These are phyloP conservation scores for Diceros bicornis DNA, from an alignment of 2,797 vertebrate genomes.

Conservation along the genomic window DNA sequence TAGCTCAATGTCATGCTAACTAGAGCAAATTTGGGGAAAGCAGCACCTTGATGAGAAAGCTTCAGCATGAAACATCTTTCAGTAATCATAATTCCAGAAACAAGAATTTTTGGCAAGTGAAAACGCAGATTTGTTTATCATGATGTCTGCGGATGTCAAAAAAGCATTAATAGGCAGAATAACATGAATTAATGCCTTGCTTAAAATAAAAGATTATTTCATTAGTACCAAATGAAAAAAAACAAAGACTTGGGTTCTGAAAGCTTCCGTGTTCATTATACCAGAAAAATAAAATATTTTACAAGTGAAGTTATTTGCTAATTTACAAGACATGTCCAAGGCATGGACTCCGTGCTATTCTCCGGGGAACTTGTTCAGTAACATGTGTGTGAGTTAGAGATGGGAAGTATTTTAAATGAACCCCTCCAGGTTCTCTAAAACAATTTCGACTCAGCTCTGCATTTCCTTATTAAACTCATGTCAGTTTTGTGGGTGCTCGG, in stretches of 20 bases:
- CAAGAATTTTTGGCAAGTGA: neutral
- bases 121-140: conserved; percentile 42
- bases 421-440: conserved; percentile 23
- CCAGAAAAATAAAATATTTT: conserved; percentile 15
- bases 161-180: neutral
- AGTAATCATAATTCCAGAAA: conserved; percentile 7
- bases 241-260: neutral
- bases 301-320: conserved; percentile 44
- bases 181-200: conserved; percentile 30
- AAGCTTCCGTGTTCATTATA: neutral
- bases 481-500: conserved; percentile 34
- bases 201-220: conserved; percentile 51
- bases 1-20: conserved; percentile 16
- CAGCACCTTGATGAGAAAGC: conserved; percentile 16
- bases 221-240: neutral
- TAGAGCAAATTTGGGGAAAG: conserved; percentile 33
- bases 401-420: conserved; percentile 60
- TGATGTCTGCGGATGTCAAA: neutral
- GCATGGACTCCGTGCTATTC: neutral
- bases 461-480: conserved; percentile 50
- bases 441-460: neutral
- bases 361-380: neutral
- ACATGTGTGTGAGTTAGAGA: conserved; percentile 52
- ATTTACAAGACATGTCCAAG: neutral
- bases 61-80: neutral